Base-by-base conservation (phyloP, 2,888 invertebrate species). In the Coelopa pilipes region DNA sequence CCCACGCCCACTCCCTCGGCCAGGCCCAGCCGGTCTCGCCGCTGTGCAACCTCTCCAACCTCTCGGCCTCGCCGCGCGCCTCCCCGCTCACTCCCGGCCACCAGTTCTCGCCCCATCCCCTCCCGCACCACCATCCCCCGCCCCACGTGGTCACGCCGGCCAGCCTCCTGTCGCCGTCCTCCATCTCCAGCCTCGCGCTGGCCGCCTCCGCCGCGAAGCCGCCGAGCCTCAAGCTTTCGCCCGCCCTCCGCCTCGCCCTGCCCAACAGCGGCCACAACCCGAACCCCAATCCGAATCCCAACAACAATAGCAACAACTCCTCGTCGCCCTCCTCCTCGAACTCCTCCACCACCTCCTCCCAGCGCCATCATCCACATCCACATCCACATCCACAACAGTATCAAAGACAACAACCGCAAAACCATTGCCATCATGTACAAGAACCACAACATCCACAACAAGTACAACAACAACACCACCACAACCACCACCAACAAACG, bases 401-500 rank as follows among this genome's bases (percentile, higher is more conserved):
- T 34, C 34, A 34, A 34, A 34, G 34, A 34, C 34, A 34, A 34
- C 34, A 4, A 34, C 7, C 34, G 7, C 34, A 34, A 34, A 34
- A 34, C 72, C 76, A 76, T 17, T 19, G 46, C 59, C 80, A 76
- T 68, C 77, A 75, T 75, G 77, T 78, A 74, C 75, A 72, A 59
- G 76, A 77, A 73, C 72, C 66, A 65, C 75, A 77, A 76, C 74
- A 74, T 50, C 70, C 63, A 74, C 72, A 68, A 65, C 60, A 72
- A 76, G 21, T 13, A 75, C 74, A 76, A 68, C 77, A 77, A 76
- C 77, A 78, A 68, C 76, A 78, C 65, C 75, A 72, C 67, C 67
- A 67, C 24, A n/a, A 76, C 77, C 62, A 75, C 76, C 80, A 78
- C 63, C 73, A 74, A 60, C 72, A 78, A 53, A 75, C 77, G 77